These are phyloP conservation scores for Drosophila testacea DNA, from an alignment of 2,888 invertebrate species.

Conservation along the genomic window DNA sequence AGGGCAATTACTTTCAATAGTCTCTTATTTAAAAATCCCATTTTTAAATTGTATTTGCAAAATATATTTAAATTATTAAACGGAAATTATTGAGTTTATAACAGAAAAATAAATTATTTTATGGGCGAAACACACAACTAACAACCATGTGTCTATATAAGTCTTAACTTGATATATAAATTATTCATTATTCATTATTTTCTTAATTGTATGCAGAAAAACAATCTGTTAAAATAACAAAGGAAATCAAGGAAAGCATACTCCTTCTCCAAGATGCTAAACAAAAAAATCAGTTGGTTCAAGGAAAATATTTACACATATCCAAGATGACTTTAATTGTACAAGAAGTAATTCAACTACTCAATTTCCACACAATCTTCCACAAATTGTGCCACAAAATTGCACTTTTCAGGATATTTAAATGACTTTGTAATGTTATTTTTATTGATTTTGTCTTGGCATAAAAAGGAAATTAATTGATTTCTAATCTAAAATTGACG, in stretches of 20 bases:
- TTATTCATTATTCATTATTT: constrained; percentile 55
- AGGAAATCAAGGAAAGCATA: not conserved
- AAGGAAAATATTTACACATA: not conserved
- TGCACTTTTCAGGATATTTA: constrained; percentile 2
- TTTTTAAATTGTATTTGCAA: not conserved
- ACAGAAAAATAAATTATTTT: not conserved
- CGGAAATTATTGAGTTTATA: not conserved
- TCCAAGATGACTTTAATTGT: not conserved
- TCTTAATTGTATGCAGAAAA: constrained; percentile 35
- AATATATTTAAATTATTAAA: not conserved
- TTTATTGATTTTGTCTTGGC: constrained; percentile 36
- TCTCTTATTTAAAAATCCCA: not conserved
- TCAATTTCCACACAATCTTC: not conserved
- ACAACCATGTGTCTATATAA: not conserved
- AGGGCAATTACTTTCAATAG: constrained; percentile 1
- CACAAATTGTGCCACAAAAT: not conserved
- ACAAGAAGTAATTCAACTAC: not conserved
- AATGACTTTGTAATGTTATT: constrained; percentile 28
- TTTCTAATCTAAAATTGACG: constrained; percentile 57
- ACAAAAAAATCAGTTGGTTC: not conserved
- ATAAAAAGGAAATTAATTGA: constrained; percentile 63
- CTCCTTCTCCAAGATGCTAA: not conserved
- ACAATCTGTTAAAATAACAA: constrained; percentile 6
- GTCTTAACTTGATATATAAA: constrained; percentile 27
- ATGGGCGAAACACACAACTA: not conserved